Conservation (phyloP, 2,888 invertebrate species). For the Ceramica pisi region DNA sequence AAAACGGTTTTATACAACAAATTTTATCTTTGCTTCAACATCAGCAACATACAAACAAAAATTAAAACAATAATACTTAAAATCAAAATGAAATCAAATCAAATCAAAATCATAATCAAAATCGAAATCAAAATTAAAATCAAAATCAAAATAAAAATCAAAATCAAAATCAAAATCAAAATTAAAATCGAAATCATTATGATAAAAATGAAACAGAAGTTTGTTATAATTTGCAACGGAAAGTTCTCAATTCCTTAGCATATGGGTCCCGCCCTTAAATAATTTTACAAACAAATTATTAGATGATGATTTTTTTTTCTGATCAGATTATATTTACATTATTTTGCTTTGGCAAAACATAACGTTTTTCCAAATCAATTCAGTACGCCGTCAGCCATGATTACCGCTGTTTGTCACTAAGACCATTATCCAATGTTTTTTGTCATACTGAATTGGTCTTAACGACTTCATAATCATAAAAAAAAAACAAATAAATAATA, state of each 20-base stretch:
- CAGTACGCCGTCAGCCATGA: background rate
- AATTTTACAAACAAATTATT: background rate
- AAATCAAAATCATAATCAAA: too few species aligned
- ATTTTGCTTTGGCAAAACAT: background rate
- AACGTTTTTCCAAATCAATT: slow-evolving; percentile 11
- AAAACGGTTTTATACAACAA: too few species aligned
- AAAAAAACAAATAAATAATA: slow-evolving; percentile 30
- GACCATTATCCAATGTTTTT: slow-evolving; percentile 25
- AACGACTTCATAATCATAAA: slow-evolving; percentile 42
- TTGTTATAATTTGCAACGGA: background rate
- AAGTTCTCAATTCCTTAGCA: background rate
- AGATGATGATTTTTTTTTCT: slow-evolving; percentile 3
- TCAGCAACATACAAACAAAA: too few species aligned
- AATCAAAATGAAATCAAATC: too few species aligned
- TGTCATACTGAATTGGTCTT: slow-evolving; percentile 24
- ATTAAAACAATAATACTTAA: too few species aligned
- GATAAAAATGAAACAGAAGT: background rate
- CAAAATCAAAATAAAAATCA: too few species aligned
- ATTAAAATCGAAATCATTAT: too few species aligned
- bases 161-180: too few species aligned
- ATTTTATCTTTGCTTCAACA: too few species aligned
- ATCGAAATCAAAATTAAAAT: too few species aligned
- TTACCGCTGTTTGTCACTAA: slow-evolving; percentile 17
- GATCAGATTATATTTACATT: slow-evolving; percentile 20
- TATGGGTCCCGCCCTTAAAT: too few species aligned